Base-by-base conservation (phyloP, 1,140 invertebrate genomes). In the Drosophila ohnishii region DNA sequence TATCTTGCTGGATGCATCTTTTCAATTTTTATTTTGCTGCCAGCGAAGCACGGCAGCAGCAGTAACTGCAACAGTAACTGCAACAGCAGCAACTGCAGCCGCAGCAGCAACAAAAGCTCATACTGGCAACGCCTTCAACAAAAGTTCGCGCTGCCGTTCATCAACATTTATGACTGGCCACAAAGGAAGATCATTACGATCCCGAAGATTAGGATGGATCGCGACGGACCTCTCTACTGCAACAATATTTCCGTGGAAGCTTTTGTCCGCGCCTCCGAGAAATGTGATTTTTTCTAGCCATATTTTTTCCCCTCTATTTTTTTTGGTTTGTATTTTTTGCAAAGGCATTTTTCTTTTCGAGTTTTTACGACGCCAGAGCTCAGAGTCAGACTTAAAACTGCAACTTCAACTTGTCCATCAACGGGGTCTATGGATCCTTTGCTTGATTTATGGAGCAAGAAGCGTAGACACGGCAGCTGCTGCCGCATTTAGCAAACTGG, bases 161-260 rank as follows among this genome's bases (percentile, higher is more conserved):
- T 87, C 83, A 86, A 87, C 84, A 86, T 86, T 87, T 87, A 87
- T 79, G 83, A 87, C 79, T 87, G 70, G 70, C 84, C 75, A 80
- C 58, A 64, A 67, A 71, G 57, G 80, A 75, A 48, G 57, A 62
- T 67, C 62, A 64, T 59, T 47, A 66, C 64, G 47, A 75, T 56
- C 42, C 50, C 55, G 39, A 57, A 55, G 62, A 75, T 60, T 64
- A 64, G 56, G 61, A 63, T 39, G 51, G 28, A 74, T 55, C 40
- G 50, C 34, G n/a, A 30, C 44, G 61, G 73, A 75, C 51, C 66
- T 35, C 45, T 28, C 25, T 67, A 75, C 83, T 67, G 83, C 83
- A 86, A 86, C 82, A 86, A 82, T 81, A 85, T 83, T 79, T 83
- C 71, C 62, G 51, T 71, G 51, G 55, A 61, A 69, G 55, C 69